These are phyloP conservation scores for Agrotis segetum DNA, from an alignment of 2,888 invertebrate genomes.

Conservation along the genomic window DNA sequence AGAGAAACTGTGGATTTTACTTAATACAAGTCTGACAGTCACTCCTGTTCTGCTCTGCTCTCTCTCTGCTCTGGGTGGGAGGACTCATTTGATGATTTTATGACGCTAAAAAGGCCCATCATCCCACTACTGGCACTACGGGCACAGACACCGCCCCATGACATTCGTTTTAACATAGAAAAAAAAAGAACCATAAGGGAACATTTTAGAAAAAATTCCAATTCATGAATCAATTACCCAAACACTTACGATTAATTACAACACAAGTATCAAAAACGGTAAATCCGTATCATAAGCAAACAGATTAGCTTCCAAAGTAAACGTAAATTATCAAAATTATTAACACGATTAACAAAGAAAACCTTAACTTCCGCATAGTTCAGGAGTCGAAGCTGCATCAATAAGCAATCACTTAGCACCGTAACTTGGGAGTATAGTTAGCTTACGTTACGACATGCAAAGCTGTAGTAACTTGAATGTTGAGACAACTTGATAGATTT, in stretches of 20 bases:
- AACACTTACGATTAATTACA: constrained; percentile 43
- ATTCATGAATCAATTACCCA: constrained; percentile 19
- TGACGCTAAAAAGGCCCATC: too few relatives aligned
- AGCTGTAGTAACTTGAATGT: background rate
- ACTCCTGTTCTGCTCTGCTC: too few relatives aligned
- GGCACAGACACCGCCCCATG: too few relatives aligned
- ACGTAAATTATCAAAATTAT: constrained; percentile 67
- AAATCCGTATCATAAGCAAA: constrained; percentile 58
- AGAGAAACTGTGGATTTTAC: too few relatives aligned
- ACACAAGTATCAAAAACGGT: constrained; percentile 23
- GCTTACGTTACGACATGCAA: constrained; percentile 39
- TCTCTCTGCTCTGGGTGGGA: too few relatives aligned
- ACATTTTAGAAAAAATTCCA: background rate
- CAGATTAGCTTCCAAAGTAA: constrained; percentile 58
- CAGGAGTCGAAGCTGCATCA: constrained; percentile 75
- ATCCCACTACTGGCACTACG: too few relatives aligned
- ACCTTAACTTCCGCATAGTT: constrained; percentile 82
- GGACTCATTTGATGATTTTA: too few relatives aligned
- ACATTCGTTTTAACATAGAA: too few relatives aligned
- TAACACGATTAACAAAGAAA: constrained; percentile 83
- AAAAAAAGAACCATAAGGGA: background rate
- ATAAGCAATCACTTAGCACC: constrained; percentile 83
- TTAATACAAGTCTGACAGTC: too few relatives aligned
- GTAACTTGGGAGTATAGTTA: constrained; percentile 51
- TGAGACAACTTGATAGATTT: background rate